Conservation (phyloP, 2,888 invertebrate species). For the Acleris cristana region DNA sequence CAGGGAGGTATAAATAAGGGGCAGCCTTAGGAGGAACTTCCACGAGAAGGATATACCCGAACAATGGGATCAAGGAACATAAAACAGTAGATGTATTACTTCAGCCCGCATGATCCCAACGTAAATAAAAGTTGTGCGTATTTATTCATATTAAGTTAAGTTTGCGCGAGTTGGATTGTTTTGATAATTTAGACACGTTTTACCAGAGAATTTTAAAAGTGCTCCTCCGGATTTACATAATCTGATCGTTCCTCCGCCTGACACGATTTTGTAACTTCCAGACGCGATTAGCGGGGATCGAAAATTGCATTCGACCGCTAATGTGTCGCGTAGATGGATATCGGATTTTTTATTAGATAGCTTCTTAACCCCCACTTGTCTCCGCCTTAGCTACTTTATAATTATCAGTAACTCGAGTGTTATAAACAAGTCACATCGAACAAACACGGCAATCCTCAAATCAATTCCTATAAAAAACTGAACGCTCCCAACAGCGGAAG, state of each 20-base stretch:
- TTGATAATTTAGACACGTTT: constrained; percentile 2
- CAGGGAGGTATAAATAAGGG: constrained; percentile 47
- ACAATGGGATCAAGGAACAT: constrained; percentile 13
- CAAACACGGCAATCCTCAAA: constrained; percentile 24
- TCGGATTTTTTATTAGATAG: background rate
- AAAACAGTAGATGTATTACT: background rate
- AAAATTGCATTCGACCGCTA: constrained; percentile 15
- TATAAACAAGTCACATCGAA: constrained; percentile 6
- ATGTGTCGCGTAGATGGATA: constrained; percentile 22
- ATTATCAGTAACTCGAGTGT: background rate
- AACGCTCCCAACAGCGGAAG: constrained; percentile 28
- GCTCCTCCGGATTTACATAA: constrained; percentile 18
- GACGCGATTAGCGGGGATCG: constrained; percentile 22
- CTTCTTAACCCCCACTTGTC: background rate
- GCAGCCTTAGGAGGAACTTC: constrained; percentile 29
- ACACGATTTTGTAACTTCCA: constrained; percentile 28
- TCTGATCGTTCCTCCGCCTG: constrained; percentile 20
- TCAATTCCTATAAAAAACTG: constrained; percentile 31
- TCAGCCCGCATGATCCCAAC: background rate
- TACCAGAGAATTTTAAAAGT: constrained; percentile 6
- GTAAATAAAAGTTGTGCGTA: background rate
- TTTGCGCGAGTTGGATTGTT: background rate
- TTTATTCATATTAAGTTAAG: background rate
- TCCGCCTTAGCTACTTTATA: too few species aligned
- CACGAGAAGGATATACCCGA: constrained; percentile 18